Evolutionary conservation across 2,888 invertebrate species (phyloP), one percentile per base, ranked within the genome.

Genomic region (Ramazzottius varieornatus): DNA sequence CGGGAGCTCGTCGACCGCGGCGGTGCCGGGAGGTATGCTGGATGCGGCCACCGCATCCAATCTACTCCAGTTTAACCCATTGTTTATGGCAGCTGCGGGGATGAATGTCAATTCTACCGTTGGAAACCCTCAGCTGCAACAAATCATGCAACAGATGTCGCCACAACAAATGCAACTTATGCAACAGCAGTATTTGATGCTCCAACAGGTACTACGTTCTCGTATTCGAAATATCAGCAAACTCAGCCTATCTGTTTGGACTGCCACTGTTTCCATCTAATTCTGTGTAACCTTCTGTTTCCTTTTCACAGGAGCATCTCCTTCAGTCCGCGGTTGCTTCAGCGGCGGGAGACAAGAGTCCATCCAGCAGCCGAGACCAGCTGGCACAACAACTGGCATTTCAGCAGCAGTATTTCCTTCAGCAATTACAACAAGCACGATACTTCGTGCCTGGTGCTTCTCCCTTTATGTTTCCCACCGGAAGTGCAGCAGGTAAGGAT

Each of bases 121-220:
- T 8, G 20, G 16, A 13, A 16, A 29, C n/a, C 29, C 29, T 4
- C 20, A 16, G 54, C 54, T 29, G 16, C 54, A 54, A 24, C 54
- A 54, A 24, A 16, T 54, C 20, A 16, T 24, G 29, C 54, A 54
- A 29, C 40, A 40, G 40, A 40, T 40, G 40, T 13, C 40, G 40
- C 40, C 40, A 20, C 40, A 40, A 20, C 40, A 40, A 20, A 8
- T 40, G 40, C 40, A 40, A 40, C 54, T 54, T 4, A 54, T 54
- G 54, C 54, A 54, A 24, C 54, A 54, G 29, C 54, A 54, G 54
- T 54, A 54, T 54, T n/a, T 54, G 54, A 54, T 54, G 54, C 54
- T 54, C 29, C 54, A 54, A 24, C 54, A 54, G 54, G 54, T 54
- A 54, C n/a, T 54, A 29, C 29, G 54, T 54, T 13, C 29, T 8